Evolutionary conservation across 2,113 vertebrate genomes (phyloP), one percentile per base, ranked within the genome.

Genomic region (Scatophagus argus): DNA sequence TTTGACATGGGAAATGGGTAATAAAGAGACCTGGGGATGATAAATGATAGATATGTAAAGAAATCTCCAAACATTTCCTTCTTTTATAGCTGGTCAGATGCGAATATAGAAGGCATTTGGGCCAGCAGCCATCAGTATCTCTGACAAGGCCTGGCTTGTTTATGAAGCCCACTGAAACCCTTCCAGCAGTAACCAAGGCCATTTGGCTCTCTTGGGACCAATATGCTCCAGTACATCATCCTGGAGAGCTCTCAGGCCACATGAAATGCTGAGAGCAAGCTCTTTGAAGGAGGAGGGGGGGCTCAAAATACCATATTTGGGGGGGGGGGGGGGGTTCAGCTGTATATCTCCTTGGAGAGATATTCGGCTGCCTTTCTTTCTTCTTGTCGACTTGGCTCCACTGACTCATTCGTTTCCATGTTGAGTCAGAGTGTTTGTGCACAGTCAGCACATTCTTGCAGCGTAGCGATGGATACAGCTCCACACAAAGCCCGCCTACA

Each of bases 391-490:
- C 82, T 91, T 86, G 91, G 89, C 88, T 89, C 39, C 79, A 83
- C 69, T 85, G 88, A 90, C 85, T 91, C 83, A 86, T 29, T 85
- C 34, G 83, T 91, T 91, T 90, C 90, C 90, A 89, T 79, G 85
- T 92, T 86, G 87, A 92, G 91, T 92, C 91, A 92, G 74, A 77
- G 67, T 84, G 85, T 91, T 89, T 88, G 86, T 83, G 83, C 84
- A 83, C 68, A 90, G 82, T 93, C 91, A 90, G 91, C 91, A 88
- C 90, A 91, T 93, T 93, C 89, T 49, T 90, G 70, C 70, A 82
- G 82, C 54, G 75, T 68, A 58, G 77, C 58, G 58, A 85, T 83
- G 86, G 86, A 77, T 89, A 86, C 85, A 68, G 75, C 81, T 67
- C 83, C 41, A 51, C 67, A 60, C 64, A 84, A 31, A 86, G 29